phyloP scores from a whole-genome alignment of 2,113 vertebrate genomes.

The Phrynocephalus versicolor region DNA sequence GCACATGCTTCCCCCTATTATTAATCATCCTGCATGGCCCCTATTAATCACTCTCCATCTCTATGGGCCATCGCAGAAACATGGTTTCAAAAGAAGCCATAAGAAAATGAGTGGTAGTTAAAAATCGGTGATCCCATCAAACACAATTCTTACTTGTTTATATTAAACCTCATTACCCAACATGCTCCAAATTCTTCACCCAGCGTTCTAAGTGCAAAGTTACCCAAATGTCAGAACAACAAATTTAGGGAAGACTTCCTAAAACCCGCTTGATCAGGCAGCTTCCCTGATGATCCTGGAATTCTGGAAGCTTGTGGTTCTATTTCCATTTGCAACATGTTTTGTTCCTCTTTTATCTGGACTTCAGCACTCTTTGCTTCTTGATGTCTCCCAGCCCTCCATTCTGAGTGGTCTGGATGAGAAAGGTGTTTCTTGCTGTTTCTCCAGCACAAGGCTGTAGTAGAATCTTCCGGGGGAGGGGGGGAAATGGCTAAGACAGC shows the following conservation, averaged over 20 bases:
- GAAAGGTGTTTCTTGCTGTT: too few relatives aligned
- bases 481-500: not conserved
- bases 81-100: not conserved
- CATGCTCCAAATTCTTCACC: not conserved
- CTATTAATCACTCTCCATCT: not conserved
- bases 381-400: not conserved
- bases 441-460: not conserved
- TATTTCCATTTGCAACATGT: not conserved
- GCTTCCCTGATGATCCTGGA: not conserved
- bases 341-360: not conserved
- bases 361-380: not conserved
- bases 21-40: not conserved
- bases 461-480: not conserved
- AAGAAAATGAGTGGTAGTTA: not conserved
- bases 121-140: not conserved
- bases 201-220: not conserved
- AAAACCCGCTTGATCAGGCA: not conserved
- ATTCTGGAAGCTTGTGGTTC: not conserved
- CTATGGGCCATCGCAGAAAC: not conserved
- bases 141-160: not conserved
- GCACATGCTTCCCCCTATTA: not conserved
- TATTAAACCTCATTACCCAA: not conserved
- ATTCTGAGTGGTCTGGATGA: too few relatives aligned
- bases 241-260: not conserved
- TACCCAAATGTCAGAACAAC: not conserved